Percentiles rank a stretch among this genome's conserved stretches.
phyloP scores from a whole-genome alignment of 2,113 vertebrate genomes.

The Leucopsar rothschildi region DNA sequence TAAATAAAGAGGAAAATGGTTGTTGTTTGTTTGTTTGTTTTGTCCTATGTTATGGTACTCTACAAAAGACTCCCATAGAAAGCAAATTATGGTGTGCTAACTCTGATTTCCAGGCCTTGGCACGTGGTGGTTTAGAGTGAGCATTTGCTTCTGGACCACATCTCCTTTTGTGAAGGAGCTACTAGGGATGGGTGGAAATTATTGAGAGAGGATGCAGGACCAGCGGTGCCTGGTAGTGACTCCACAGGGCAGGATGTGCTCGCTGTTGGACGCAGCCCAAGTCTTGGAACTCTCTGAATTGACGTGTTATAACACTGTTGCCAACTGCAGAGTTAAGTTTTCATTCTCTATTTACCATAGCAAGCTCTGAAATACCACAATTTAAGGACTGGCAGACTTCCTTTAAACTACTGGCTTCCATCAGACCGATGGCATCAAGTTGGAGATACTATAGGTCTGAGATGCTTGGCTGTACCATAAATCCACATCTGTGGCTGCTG shows the following conservation, averaged over 20 bases:
- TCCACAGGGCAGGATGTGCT: rapidly evolving
- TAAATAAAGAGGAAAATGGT: not conserved
- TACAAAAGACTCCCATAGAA: not conserved
- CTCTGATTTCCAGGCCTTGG: not conserved
- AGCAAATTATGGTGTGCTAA: rapidly evolving
- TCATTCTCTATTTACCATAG: not conserved
- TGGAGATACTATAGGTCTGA: not conserved
- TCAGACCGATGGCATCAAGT: rapidly evolving
- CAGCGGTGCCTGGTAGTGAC: not conserved
- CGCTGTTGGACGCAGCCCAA: not conserved
- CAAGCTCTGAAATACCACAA: not conserved
- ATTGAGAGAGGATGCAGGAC: not conserved
- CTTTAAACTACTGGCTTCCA: not conserved
- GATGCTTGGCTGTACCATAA: not conserved
- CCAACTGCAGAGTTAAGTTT: not conserved
- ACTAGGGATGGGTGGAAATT: not conserved
- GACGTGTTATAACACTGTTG: rapidly evolving
- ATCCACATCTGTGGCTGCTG: not conserved
- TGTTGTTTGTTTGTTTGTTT: not conserved
- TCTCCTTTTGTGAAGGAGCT: not conserved
- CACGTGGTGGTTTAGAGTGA: rapidly evolving
- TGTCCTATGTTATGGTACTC: not conserved
- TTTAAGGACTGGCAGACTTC: not conserved
- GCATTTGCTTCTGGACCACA: not conserved
- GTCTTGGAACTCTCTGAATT: not conserved